Conservation (phyloP, 2,888 invertebrate species). For the Merodon equestris region DNA sequence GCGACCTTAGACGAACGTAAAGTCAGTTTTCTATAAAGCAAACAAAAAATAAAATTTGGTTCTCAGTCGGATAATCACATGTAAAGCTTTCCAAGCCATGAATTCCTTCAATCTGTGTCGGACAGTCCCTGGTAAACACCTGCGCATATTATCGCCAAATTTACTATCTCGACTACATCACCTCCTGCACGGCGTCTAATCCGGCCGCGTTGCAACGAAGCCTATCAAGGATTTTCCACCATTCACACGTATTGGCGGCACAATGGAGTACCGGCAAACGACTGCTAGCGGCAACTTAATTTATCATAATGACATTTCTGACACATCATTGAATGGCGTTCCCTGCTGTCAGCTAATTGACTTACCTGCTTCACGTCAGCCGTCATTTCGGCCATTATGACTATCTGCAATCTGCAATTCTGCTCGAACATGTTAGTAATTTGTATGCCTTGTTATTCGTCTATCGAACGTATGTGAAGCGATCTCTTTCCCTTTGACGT, state of each 20-base stretch:
- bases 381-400: constrained; percentile 5
- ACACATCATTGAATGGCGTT: constrained; percentile 40
- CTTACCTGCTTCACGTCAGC: too few relatives aligned
- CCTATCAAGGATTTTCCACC: constrained; percentile 52
- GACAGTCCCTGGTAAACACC: constrained; percentile 59
- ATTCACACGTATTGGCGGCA: background rate
- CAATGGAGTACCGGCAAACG: constrained; percentile 12
- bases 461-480: too few relatives aligned
- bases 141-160: constrained; percentile 63
- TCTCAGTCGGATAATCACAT: constrained; percentile 44
- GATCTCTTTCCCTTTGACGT: too few relatives aligned
- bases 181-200: constrained; percentile 40
- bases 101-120: constrained; percentile 34
- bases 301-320: constrained; percentile 58
- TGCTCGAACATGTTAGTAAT: too few relatives aligned
- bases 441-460: too few relatives aligned
- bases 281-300: constrained; percentile 26
- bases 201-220: constrained; percentile 42
- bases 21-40: constrained; percentile 4
- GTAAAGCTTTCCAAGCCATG: constrained; percentile 39
- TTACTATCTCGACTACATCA: constrained; percentile 42
- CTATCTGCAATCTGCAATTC: background rate
- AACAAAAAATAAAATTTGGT: background rate
- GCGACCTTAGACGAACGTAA: constrained; percentile 28
- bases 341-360: constrained; percentile 31